Conservation (phyloP, 2,113 vertebrate genomes). For the Polypterus bichir region DNA sequence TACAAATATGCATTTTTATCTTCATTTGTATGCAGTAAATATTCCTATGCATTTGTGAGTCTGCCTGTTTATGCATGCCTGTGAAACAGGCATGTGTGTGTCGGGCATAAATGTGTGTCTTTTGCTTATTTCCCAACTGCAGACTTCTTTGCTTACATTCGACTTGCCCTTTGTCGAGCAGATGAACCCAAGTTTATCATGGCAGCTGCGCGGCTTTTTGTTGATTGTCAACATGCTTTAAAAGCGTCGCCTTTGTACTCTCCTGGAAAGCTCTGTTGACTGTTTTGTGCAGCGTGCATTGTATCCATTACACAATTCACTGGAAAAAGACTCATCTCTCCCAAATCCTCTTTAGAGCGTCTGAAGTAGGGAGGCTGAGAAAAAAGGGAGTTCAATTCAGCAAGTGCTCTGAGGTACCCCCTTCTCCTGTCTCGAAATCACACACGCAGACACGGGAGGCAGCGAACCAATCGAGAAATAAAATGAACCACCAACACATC, state of each 20-base stretch:
- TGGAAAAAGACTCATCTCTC: constrained; percentile 62
- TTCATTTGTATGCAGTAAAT: too few species aligned
- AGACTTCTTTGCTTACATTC: too few species aligned
- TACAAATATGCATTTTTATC: too few species aligned
- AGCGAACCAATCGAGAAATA: constrained; percentile 5
- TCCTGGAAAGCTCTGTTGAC: constrained; percentile 48
- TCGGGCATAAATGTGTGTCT: too few species aligned
- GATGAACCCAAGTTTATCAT: too few species aligned
- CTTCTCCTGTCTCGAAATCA: constrained; percentile 47
- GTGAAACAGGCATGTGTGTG: too few species aligned
- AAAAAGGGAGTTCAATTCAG: constrained; percentile 71
- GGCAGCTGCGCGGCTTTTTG: not conserved
- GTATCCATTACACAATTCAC: constrained; percentile 71
- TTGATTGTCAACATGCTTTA: constrained; percentile 13
- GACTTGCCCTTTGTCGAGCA: not conserved
- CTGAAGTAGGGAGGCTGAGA: constrained; percentile 60
- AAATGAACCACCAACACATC: not conserved
- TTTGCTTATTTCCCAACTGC: too few species aligned
- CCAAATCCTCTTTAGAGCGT: constrained; percentile 61
- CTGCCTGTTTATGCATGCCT: too few species aligned
- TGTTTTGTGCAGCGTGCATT: constrained; percentile 53
- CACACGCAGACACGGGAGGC: constrained; percentile 43
- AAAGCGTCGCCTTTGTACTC: constrained; percentile 11
- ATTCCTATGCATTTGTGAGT: too few species aligned
- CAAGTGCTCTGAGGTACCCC: constrained; percentile 65